Conservation (phyloP, 92 coral and sea anemone species). For the Zoanthus gigantus region DNA sequence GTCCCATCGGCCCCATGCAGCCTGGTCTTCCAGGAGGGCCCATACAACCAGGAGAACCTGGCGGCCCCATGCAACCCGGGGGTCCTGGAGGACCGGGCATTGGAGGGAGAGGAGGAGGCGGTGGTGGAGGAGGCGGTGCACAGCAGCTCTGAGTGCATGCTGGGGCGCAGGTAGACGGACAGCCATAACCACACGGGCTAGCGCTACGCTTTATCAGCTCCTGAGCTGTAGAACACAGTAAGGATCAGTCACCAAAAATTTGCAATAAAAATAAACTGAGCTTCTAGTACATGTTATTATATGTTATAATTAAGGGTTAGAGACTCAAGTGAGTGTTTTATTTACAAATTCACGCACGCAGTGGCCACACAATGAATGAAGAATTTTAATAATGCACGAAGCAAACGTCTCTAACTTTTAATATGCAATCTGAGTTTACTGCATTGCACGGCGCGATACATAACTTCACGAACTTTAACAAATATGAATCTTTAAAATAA, state of each 20-base stretch:
- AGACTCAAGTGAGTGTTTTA: too few relatives aligned
- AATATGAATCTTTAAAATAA: too few relatives aligned
- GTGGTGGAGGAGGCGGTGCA: slow-evolving; percentile 66
- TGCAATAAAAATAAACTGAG: too few relatives aligned
- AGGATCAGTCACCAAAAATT: not conserved
- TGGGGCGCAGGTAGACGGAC: slow-evolving; percentile 77
- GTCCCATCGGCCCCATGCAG: slow-evolving; percentile 83
- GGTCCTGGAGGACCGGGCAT: slow-evolving; percentile 54
- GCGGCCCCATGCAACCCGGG: slow-evolving; percentile 14
- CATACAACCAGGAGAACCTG: slow-evolving; percentile 59
- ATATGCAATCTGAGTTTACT: too few relatives aligned
- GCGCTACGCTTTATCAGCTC: slow-evolving; percentile 77
- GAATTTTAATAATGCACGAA: too few relatives aligned
- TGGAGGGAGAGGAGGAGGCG: slow-evolving; percentile 35
- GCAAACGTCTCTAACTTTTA: too few relatives aligned
- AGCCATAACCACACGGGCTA: slow-evolving; percentile 83
- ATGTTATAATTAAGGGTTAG: too few relatives aligned
- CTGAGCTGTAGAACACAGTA: slow-evolving; percentile 12
- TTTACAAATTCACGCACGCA: too few relatives aligned
- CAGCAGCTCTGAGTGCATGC: slow-evolving; percentile 78
- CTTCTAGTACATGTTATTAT: too few relatives aligned
- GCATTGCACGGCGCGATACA: too few relatives aligned
- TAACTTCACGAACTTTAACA: too few relatives aligned
- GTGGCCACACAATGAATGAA: too few relatives aligned
- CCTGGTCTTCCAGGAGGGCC: slow-evolving; percentile 97